Conservation (phyloP, 2,888 invertebrate species). For the Adelphocoris suturalis region DNA sequence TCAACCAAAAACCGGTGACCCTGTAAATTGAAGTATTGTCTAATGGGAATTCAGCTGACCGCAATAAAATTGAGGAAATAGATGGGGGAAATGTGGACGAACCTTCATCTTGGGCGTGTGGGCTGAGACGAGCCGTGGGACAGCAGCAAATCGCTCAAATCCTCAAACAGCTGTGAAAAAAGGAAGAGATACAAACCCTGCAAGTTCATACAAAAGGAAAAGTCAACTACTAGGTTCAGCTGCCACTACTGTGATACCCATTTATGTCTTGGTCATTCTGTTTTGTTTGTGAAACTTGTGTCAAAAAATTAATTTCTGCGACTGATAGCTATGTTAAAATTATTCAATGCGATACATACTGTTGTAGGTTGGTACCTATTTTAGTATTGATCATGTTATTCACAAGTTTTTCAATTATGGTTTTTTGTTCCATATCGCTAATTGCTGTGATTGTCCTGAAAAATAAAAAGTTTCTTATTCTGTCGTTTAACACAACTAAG, state of each 20-base stretch:
- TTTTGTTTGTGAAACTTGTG: neutral
- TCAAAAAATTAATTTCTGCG: neutral
- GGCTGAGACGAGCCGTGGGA: neutral
- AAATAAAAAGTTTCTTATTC: too few relatives aligned
- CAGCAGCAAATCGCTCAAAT: neutral
- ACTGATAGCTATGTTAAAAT: too few relatives aligned
- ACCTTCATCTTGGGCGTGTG: neutral
- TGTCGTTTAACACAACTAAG: too few relatives aligned
- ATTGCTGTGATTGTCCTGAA: too few relatives aligned
- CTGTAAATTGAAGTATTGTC: neutral
- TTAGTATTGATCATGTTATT: too few relatives aligned
- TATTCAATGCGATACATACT: too few relatives aligned
- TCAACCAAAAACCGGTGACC: neutral
- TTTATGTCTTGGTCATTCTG: neutral
- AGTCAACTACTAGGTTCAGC: neutral
- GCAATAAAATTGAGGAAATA: neutral
- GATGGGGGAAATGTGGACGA: neutral
- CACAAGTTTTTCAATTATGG: too few relatives aligned
- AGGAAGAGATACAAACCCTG: neutral
- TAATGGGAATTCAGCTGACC: neutral
- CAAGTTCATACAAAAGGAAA: neutral
- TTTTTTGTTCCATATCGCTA: too few relatives aligned
- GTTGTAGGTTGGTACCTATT: too few relatives aligned
- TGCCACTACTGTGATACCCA: neutral
- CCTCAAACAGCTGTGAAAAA: neutral